Evolutionary conservation across 2,113 vertebrate genomes (phyloP), one percentile per base, ranked within the genome.

Genomic region (Strigops habroptila): DNA sequence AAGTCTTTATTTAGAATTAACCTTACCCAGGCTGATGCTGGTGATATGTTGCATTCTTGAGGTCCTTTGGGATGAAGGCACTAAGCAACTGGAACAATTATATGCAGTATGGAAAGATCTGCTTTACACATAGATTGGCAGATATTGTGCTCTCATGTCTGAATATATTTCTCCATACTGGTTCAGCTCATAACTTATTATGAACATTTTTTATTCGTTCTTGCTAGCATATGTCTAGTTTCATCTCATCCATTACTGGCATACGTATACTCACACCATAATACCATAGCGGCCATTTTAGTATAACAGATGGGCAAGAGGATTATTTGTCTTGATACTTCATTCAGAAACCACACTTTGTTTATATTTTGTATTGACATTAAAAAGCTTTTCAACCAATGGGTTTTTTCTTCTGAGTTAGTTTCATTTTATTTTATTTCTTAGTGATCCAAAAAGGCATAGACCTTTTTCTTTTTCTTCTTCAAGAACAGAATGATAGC

Each of bases 361-460:
- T 97, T 97, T 97, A 92, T 96, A 88, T 96, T 97, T 96, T 96
- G 92, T 96, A 92, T 97, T 97, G 97, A 97, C 94, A 95, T 96
- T 97, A 88, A 93, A 88, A 92, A 96, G 53, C 85, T 96, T 96
- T 94, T 92, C 63, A 89, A 63, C 90, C 90, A 95, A 96, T 93
- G 30, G 31, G 41, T 18, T 15, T 88, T 95, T 94, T 80, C 63
- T 86, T 73, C 59, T 82, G 44, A 90, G 88, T 97, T 94, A 78
- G 65, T 94, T 97, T 95, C 28, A 80, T 94, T 97, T 97, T 94
- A 91, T 94, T 96, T 97, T 91, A 51, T 67, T 91, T 96, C 84
- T 70, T 62, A 82, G 80, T 90, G 78, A 90, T 95, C 91, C 87
- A 81, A 89, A 91, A 80, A 97, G 52, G 86, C 93, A 75, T 62